Conservation (phyloP, 2,113 vertebrate species). For the Oriolus oriolus region DNA sequence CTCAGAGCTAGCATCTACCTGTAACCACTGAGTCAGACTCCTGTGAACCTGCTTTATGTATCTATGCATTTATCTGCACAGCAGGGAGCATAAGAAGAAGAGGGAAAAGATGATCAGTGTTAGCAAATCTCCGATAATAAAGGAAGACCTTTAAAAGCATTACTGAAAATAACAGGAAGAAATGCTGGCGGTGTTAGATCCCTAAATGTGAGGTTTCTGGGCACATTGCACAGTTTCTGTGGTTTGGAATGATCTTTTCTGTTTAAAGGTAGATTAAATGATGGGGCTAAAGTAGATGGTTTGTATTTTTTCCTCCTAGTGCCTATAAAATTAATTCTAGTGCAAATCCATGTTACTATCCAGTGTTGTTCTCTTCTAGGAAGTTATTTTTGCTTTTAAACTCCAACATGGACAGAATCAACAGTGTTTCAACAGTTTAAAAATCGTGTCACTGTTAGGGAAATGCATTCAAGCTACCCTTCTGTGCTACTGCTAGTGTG, state of each 20-base stretch:
- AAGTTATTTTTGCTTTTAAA: background rate
- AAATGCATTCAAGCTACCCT: background rate
- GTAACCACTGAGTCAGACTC: background rate
- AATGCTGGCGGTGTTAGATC: background rate
- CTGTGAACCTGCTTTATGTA: accelerated
- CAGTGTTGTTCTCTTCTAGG: background rate
- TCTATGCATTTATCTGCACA: background rate
- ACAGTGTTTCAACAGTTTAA: background rate
- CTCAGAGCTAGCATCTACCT: background rate
- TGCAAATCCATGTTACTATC: background rate
- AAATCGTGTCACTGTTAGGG: background rate
- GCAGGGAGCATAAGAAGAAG: background rate
- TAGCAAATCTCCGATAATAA: background rate
- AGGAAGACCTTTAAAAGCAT: background rate
- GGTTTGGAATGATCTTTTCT: background rate
- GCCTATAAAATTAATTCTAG: background rate
- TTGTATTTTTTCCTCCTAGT: background rate
- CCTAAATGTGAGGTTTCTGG: background rate
- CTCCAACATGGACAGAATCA: background rate
- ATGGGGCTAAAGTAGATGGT: background rate
- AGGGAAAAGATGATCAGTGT: background rate
- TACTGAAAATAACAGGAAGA: background rate
- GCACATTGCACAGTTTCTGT: background rate
- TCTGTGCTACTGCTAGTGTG: background rate
- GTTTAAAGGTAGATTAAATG: background rate